Evolutionary conservation across 53 echinoderm and acorn worm genomes (phyloP), one percentile per base, ranked within the genome.

Genomic region (Actinopyga echinites): DNA sequence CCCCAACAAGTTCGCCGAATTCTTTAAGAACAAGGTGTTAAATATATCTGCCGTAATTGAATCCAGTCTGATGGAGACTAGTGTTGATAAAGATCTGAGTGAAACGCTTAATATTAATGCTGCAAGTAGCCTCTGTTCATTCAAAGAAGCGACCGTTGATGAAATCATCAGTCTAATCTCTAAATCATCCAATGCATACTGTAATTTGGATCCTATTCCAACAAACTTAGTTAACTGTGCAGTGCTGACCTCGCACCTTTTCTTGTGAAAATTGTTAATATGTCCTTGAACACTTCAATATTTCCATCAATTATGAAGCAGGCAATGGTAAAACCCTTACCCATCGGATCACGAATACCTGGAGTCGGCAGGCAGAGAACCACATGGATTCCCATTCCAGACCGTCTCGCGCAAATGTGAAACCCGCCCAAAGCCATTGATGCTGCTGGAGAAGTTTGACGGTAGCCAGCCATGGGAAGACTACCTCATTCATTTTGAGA

Each of bases 151-250:
- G 21, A 74, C 74, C 29, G 53, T 74, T 74, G 74, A 74, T 45
- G 74, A 43, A 8, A 52, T n/a, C 2, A 23, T 45, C 53, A 74
- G 23, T 24, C 54, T 45, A 24, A 59, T 61, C 28, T 13, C 9
- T 24, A 44, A 53, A 45, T 44, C 49, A 1, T 75, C 74, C 9
- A 74, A 44, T 74, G 74, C 45, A 20, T 43, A 43, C 43, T 74
- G 75, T 74, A 74, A 74, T 20, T 15, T 74, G 44, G 75, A 74
- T 12, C 74, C 54, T 20, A 5, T 74, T 74, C 45, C 74, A 74
- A 74, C 54, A 74, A 66, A 49, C 75, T 23, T 74, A 9, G 45
- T 49, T 29, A 62, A 62, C 63, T 13, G 13, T 62, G 26, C 5
- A 62, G 63, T 24, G 28, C 63, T 25, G 45, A 74, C 28, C 54